Conservation (phyloP, 2,888 invertebrate genomes). For the Myathropa florea region DNA sequence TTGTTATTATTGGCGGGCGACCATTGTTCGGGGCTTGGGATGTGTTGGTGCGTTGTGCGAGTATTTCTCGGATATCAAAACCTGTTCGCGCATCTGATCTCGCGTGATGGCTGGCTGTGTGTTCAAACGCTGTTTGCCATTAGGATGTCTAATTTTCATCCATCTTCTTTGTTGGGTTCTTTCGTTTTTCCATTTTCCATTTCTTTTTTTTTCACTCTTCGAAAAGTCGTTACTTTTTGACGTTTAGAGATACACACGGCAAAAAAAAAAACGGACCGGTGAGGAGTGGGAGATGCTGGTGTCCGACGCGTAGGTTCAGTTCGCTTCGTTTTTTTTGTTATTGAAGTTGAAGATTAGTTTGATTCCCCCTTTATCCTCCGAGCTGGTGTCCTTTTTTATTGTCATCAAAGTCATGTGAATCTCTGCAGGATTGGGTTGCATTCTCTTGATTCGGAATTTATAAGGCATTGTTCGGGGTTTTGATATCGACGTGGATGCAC, state of each 20-base stretch:
- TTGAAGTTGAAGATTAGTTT: conserved; percentile 24
- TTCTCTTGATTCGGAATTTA: conserved; percentile 59
- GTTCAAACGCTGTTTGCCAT: conserved; percentile 33
- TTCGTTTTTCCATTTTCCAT: conserved; percentile 8
- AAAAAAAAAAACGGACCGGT: conserved; percentile 16
- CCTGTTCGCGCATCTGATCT: conserved; percentile 68
- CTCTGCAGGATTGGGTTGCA: conserved; percentile 34
- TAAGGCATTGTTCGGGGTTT: conserved; percentile 55
- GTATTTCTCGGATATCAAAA: conserved; percentile 53
- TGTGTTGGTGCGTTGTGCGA: neutral
- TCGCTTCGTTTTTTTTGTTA: conserved; percentile 16
- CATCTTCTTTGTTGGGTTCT: conserved; percentile 55
- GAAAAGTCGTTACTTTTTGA: conserved; percentile 45
- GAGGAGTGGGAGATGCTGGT: neutral
- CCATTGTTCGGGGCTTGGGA: neutral
- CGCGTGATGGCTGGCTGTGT: conserved; percentile 51
- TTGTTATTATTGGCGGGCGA: conserved; percentile 50
- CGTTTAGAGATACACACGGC: conserved; percentile 8
- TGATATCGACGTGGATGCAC: conserved; percentile 60
- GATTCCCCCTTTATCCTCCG: conserved; percentile 38
- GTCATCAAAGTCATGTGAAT: conserved; percentile 54
- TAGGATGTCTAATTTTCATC: conserved; percentile 61
- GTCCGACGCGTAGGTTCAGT: neutral
- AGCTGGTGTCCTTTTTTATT: conserved; percentile 52
- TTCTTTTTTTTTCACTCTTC: conserved; percentile 7